Percentiles rank a stretch among this genome's conserved stretches.
Conservation (phyloP, 2,797 vertebrate genomes). For the Helarctos malayanus region DNA sequence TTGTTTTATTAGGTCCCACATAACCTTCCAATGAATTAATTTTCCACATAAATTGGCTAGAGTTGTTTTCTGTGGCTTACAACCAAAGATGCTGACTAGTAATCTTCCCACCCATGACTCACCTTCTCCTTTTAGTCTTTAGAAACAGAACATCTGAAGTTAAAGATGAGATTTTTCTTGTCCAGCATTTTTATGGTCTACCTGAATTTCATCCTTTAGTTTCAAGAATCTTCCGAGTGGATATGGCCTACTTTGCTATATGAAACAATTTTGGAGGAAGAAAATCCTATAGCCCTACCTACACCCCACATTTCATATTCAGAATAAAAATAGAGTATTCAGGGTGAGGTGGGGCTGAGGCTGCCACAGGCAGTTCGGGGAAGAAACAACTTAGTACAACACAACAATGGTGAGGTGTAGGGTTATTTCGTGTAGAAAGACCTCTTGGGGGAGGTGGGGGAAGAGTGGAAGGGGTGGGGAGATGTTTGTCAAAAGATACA, state of each 20-base stretch:
- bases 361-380: background rate
- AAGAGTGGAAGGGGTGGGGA: background rate
- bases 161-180: conserved; percentile 18
- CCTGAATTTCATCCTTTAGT: background rate
- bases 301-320: conserved; percentile 18
- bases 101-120: background rate
- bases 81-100: background rate
- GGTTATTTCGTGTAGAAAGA: background rate
- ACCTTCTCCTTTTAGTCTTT: background rate
- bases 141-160: background rate
- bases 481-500: background rate
- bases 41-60: background rate
- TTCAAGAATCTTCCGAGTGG: background rate
- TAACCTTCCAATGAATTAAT: background rate
- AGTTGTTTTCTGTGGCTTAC: background rate
- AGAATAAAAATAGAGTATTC: conserved; percentile 30
- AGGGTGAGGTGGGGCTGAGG: background rate
- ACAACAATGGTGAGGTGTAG: background rate
- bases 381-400: background rate
- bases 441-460: background rate
- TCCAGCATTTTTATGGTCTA: conserved; percentile 26
- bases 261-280: background rate
- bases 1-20: background rate
- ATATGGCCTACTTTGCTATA: background rate
- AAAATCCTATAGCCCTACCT: conserved; percentile 3